A percentile compares a stretch with the other conserved stretches of the same genome.
Evolutionary conservation across 1,140 invertebrate species (phyloP).

Genomic region (Zaprionus ornatus): DNA sequence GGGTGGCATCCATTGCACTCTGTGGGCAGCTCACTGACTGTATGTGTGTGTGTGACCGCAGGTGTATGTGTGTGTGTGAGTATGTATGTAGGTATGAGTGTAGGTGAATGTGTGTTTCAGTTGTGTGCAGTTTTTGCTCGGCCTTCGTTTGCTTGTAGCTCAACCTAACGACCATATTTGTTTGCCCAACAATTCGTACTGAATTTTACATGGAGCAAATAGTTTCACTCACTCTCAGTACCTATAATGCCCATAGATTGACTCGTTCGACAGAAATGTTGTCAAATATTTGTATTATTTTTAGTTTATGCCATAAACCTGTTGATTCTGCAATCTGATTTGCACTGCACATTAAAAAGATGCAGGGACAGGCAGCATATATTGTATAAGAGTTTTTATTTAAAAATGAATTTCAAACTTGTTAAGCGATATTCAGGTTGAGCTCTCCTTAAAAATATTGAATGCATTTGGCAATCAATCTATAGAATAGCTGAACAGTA

Average conservation of each 20-base stretch:
- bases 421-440: too few relatives aligned
- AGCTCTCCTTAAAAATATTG: too few relatives aligned
- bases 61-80: neutral
- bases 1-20: constrained; percentile 36
- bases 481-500: too few relatives aligned
- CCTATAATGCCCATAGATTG: neutral
- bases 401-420: too few relatives aligned
- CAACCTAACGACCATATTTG: neutral
- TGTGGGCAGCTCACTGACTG: constrained; percentile 37
- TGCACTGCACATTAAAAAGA: neutral
- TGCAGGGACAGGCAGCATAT: too few relatives aligned
- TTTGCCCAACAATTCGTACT: neutral
- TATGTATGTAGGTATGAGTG: neutral
- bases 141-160: neutral
- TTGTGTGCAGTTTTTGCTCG: neutral
- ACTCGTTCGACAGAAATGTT: neutral
- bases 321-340: neutral
- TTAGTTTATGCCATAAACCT: constrained; percentile 5
- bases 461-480: too few relatives aligned
- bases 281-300: constrained; percentile 1
- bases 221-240: neutral
- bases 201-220: neutral
- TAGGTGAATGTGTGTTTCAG: neutral
- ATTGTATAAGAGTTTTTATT: too few relatives aligned
- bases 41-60: neutral